These are phyloP conservation scores for Cyphomyrus discorhynchus DNA, from an alignment of 2,113 vertebrate genomes.

Conservation along the genomic window DNA sequence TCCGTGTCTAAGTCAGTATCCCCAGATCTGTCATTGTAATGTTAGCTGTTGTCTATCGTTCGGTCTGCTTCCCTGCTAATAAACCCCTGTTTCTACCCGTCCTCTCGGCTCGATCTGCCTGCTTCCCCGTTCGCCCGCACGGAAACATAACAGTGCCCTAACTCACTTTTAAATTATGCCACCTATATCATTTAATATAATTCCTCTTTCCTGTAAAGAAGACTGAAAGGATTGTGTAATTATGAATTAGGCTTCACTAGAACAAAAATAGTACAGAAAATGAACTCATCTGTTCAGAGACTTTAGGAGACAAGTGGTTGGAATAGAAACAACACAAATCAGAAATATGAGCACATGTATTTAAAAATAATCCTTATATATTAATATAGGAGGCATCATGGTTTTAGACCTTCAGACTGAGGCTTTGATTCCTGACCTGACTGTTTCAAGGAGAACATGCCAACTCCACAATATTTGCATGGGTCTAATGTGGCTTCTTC, in stretches of 20 bases:
- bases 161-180: background rate
- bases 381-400: background rate
- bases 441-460: background rate
- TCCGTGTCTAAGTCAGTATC: no score
- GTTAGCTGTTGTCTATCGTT: no score
- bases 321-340: background rate
- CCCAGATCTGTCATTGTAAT: no score
- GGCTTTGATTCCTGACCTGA: background rate
- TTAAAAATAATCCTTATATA: background rate
- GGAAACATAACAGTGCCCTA: background rate
- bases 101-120: no score
- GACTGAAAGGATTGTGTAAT: background rate
- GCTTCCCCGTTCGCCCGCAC: no score
- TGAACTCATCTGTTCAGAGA: background rate
- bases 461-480: background rate
- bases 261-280: background rate
- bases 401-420: background rate
- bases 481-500: background rate
- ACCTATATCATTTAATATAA: background rate
- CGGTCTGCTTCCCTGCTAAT: no score
- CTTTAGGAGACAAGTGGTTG: background rate
- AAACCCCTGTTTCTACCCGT: no score
- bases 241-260: background rate
- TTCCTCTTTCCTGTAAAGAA: no score
- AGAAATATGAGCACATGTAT: background rate